Evolutionary conservation across 2,888 invertebrate genomes (phyloP), one percentile per base, ranked within the genome.

Genomic region (Neoscelio sp.): DNA sequence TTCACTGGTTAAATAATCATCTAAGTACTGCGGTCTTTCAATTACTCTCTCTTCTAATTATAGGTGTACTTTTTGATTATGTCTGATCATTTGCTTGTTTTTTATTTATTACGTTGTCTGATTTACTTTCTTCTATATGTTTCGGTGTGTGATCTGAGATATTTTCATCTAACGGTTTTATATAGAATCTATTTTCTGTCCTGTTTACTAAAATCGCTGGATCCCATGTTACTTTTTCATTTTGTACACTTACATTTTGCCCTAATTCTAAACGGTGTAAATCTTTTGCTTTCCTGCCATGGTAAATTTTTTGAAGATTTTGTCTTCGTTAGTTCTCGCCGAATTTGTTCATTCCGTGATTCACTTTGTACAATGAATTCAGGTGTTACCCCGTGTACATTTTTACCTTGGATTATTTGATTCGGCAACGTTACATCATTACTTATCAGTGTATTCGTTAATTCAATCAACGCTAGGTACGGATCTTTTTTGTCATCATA

Each of bases 381-480:
- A 44, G 60, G 60, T 26, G 44, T 30, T 3, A 62, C 20, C 1
- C 80, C 80, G 56, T 77, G 54, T n/a, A 77, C 17, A 12, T 75
- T 77, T 46, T 73, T 58, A 23, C 56, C 60, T n/a, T 74, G 56
- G 17, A 83, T 42, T 15, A 80, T 13, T 52, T 81, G 68, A 26
- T 79, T 73, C 10, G 83, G 82, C 1, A 82, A 81, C 8, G 12
- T 33, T 6, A 71, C 35, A 5, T 74, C 46, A 7, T 52, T 52
- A 8, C 26, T 54, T 2, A 83, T 77, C n/a, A 79, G 85, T 12
- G 78, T 82, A 28, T 80, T 82, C 48, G 80, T 67, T 44, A 80
- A 82, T 52, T 83, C 82, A 13, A 83, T 26, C 5, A 82, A 35
- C 7, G 65, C 75, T 40, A 78, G 28, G 8, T 23, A 23, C n/a